phyloP scores from a whole-genome alignment of 2,113 vertebrate species.

The Coregonus clupeaformis region DNA sequence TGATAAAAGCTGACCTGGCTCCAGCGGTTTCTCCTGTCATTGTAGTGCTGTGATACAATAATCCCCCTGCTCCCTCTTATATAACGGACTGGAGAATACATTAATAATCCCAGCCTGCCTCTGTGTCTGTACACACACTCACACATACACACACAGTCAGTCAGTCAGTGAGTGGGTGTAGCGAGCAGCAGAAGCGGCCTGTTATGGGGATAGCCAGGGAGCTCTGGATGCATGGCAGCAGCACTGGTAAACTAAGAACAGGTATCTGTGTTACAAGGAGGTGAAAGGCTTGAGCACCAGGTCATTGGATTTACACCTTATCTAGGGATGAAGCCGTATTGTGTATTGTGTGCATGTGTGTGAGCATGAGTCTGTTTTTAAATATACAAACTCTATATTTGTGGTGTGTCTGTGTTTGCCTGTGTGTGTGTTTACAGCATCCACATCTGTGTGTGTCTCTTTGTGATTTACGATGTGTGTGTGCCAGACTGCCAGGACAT shows the following conservation, averaged over 20 bases:
- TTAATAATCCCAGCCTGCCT: slow-evolving; percentile 25
- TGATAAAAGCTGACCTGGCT: slow-evolving; percentile 44
- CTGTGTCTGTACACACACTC: slow-evolving; percentile 8
- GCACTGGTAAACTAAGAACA: not conserved
- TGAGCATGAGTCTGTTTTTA: not conserved
- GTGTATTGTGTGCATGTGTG: not conserved
- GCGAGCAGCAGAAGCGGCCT: not conserved
- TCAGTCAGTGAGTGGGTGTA: slow-evolving; percentile 23
- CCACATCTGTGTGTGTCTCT: not conserved
- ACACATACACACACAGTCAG: no score
- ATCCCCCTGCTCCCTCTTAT: slow-evolving; percentile 61
- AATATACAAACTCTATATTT: not conserved
- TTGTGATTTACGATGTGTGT: not conserved
- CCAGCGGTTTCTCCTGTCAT: slow-evolving; percentile 17
- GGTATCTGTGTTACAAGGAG: not conserved
- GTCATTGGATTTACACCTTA: no score
- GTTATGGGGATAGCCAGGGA: not conserved
- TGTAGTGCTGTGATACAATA: slow-evolving; percentile 55
- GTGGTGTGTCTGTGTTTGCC: not conserved
- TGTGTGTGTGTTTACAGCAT: not conserved
- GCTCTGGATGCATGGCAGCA: not conserved
- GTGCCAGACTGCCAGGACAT: slow-evolving; percentile 55
- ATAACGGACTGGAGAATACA: slow-evolving; percentile 47
- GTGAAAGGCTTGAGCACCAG: no score
- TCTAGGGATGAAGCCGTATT: no score